Base-by-base conservation (phyloP, 2,113 vertebrate species). In the Centrocercus urophasianus region DNA sequence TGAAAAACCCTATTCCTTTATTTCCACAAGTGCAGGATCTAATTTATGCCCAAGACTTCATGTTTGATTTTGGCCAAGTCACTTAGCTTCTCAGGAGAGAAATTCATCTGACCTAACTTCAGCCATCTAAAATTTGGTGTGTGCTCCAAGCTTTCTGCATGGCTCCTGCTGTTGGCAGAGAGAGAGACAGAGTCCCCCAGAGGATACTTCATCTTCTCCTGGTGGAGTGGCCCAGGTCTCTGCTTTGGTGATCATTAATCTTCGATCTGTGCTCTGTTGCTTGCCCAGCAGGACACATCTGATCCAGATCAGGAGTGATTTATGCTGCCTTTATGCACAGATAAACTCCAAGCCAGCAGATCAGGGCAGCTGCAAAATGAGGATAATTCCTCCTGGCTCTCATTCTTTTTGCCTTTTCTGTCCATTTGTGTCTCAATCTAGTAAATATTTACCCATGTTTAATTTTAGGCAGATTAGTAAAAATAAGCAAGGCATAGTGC, bases 231-330 rank as follows among this genome's bases (percentile, higher is more conserved):
- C 70, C 22, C 73, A 64, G 86, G 76, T 86, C 96, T 90, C 5
- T 86, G 90, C 80, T 93, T 86, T 0, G 11, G 22, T 15, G 20
- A 88, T 82, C 88, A 95, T 96, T 78, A 95, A 96, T 96, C 93
- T 86, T 88, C 3, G 25, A 75, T 94, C 92, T 88, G 65, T 72
- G 86, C 86, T 90, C 69, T 79, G 72, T 76, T 93, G 93, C 93
- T 61, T 56, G 86, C 92, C 93, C 95, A 94, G 90, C 83, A 96
- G 93, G 88, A 94, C 80, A 43, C 83, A 90, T 96, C 96, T 94
- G 96, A 95, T 92, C 73, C 90, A 88, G 42, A 90, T 84, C 93
- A 93, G 92, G 52, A 82, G 61, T 92, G 93, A 96, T 96, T 96
- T 93, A 94, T 86, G 50, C 75, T 71, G 83, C 71, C 83, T 92